These are phyloP conservation scores for Lamprotornis superbus DNA, from an alignment of 2,113 vertebrate genomes.

Conservation along the genomic window DNA sequence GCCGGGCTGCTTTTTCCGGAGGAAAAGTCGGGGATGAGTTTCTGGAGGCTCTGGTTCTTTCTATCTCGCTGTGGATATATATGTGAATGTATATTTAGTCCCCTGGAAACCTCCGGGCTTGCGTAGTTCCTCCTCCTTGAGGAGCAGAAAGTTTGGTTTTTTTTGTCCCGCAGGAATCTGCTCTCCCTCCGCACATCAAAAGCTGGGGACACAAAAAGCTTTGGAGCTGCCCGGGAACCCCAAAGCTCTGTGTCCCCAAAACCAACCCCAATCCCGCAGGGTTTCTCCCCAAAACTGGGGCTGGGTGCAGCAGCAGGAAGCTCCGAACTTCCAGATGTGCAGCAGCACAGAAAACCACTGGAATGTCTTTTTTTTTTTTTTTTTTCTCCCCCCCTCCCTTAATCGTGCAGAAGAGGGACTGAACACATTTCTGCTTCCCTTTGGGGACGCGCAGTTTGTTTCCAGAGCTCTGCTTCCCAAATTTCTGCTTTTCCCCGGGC, in stretches of 20 bases:
- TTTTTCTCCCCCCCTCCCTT: fast-evolving
- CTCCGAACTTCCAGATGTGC: neutral
- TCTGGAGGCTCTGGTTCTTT: neutral
- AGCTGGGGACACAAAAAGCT: neutral
- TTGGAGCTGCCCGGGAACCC: neutral
- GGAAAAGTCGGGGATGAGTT: neutral
- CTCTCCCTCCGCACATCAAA: neutral
- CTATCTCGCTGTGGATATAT: fast-evolving
- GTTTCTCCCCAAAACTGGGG: neutral
- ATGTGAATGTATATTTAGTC: neutral
- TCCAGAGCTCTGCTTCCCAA: neutral
- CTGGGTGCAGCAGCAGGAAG: neutral
- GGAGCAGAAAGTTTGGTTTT: conserved; percentile 26
- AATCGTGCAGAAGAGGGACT: neutral
- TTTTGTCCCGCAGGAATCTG: neutral
- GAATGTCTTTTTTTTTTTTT: neutral
- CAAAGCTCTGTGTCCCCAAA: neutral
- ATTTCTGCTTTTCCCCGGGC: neutral
- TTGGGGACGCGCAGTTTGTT: neutral
- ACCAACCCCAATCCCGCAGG: neutral
- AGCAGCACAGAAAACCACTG: neutral
- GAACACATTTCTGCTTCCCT: neutral
- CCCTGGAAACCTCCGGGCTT: neutral
- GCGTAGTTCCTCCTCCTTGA: neutral
- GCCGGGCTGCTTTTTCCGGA: neutral